Evolutionary conservation across 2,888 invertebrate species (phyloP).

Genomic region (Cerceris ruficornis): DNA sequence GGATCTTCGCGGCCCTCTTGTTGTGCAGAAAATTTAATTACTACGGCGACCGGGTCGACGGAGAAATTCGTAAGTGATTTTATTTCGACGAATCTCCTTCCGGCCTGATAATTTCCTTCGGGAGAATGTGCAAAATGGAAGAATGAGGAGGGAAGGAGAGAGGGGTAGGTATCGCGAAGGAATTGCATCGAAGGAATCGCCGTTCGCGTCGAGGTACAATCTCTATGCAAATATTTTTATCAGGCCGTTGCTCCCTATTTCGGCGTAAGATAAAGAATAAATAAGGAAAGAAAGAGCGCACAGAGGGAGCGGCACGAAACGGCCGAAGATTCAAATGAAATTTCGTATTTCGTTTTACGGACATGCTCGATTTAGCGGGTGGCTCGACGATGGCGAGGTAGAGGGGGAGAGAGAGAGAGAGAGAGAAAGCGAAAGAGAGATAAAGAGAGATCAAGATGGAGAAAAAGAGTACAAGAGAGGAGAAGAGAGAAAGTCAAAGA

Average conservation of each 20-base stretch:
- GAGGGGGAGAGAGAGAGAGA: conserved; percentile 2
- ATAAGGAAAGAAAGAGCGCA: conserved; percentile 28
- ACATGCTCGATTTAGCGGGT: conserved; percentile 70
- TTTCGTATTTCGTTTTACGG: conserved; percentile 64
- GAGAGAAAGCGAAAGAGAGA: conserved; percentile 9
- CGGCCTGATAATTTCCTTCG: too few relatives aligned
- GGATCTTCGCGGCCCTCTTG: neutral
- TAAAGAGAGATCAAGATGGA: conserved; percentile 26
- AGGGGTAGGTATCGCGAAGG: too few relatives aligned
- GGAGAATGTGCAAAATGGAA: neutral
- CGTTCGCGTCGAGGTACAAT: conserved; percentile 26
- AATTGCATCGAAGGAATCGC: conserved; percentile 12
- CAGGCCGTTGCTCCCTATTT: conserved; percentile 29
- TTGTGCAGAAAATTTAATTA: neutral
- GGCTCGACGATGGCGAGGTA: conserved; percentile 34
- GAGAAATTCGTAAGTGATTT: too few relatives aligned
- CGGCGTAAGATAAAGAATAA: conserved; percentile 46
- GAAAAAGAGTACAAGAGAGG: neutral
- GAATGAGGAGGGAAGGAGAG: neutral
- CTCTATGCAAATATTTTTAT: conserved; percentile 56
- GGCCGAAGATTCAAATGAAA: conserved; percentile 66
- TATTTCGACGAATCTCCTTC: too few relatives aligned
- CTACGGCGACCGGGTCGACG: neutral
- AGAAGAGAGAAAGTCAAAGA: conserved; percentile 11
- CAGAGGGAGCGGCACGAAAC: conserved; percentile 12